A percentile compares a stretch with the other conserved stretches of the same genome.
Conservation (phyloP, 2,113 vertebrate genomes). For the Gasterosteus nipponicus region DNA sequence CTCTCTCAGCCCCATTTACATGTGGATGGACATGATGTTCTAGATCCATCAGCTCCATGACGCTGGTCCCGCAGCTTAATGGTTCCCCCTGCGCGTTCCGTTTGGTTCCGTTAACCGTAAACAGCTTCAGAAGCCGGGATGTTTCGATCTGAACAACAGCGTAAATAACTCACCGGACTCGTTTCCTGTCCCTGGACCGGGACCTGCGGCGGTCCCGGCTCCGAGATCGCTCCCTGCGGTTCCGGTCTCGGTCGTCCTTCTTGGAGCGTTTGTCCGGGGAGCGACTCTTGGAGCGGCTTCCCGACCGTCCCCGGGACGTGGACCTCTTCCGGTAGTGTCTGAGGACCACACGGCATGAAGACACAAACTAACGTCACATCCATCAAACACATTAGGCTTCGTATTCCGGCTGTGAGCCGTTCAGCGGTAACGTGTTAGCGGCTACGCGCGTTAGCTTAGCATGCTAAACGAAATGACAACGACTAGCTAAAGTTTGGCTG, state of each 20-base stretch:
- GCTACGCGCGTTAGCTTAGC: not conserved
- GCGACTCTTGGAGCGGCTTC: conserved; percentile 91
- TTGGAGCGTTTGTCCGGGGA: conserved; percentile 95
- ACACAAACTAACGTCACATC: not conserved
- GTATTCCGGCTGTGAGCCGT: too few species aligned
- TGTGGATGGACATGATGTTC: too few species aligned
- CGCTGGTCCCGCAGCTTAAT: not conserved
- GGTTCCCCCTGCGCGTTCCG: not conserved
- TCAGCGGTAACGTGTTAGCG: too few species aligned
- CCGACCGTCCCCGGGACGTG: conserved; percentile 88
- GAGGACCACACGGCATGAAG: not conserved
- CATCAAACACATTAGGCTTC: not conserved
- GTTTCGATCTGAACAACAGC: too few species aligned
- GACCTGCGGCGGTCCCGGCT: conserved; percentile 93
- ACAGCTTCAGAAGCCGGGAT: too few species aligned
- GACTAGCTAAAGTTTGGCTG: too few species aligned
- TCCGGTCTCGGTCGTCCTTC: conserved; percentile 88
- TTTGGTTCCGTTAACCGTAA: not conserved
- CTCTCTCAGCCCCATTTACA: too few species aligned
- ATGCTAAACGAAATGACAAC: conserved; percentile 34
- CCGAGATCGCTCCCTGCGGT: conserved; percentile 86
- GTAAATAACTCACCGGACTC: conserved; percentile 81
- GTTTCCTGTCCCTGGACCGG: conserved; percentile 92
- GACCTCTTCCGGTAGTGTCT: conserved; percentile 98
- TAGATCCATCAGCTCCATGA: not conserved